Evolutionary conservation across 2,888 invertebrate species (phyloP).

Genomic region (Tachina fera): DNA sequence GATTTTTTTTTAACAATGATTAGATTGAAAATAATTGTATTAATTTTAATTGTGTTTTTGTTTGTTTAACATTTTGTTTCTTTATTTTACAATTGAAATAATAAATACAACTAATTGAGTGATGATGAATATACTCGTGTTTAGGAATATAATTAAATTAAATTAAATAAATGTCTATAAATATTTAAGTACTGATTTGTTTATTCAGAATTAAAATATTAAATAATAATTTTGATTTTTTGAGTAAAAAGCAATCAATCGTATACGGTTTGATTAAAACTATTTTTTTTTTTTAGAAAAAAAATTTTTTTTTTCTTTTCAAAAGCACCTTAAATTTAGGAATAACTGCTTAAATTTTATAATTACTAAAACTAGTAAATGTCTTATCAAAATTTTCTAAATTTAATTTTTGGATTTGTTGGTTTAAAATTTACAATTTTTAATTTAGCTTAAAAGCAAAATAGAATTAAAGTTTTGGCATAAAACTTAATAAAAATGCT

Average conservation of each 20-base stretch:
- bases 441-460: slow-evolving; percentile 41
- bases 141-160: slow-evolving; percentile 25
- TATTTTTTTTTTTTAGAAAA: slow-evolving; percentile 20
- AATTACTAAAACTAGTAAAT: slow-evolving; percentile 26
- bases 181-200: slow-evolving; percentile 19
- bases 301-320: slow-evolving; percentile 24
- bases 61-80: slow-evolving; percentile 48
- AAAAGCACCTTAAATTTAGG: slow-evolving; percentile 64
- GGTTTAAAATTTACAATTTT: slow-evolving; percentile 46
- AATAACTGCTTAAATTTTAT: too few species aligned
- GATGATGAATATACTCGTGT: slow-evolving; percentile 30
- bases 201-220: slow-evolving; percentile 34
- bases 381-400: slow-evolving; percentile 65
- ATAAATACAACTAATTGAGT: slow-evolving; percentile 66
- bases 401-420: slow-evolving; percentile 69
- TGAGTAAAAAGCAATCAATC: slow-evolving; percentile 30
- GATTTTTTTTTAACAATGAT: slow-evolving; percentile 15
- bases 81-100: slow-evolving; percentile 57
- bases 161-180: slow-evolving; percentile 39
- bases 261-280: slow-evolving; percentile 51
- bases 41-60: slow-evolving; percentile 33
- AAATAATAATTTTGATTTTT: slow-evolving; percentile 57
- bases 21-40: slow-evolving; percentile 24
- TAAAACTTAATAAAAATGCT: slow-evolving; percentile 50
- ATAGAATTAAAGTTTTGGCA: slow-evolving; percentile 38